Base-by-base conservation (phyloP, 2,797 vertebrate species). In the Schizothorax lantsangensis region DNA sequence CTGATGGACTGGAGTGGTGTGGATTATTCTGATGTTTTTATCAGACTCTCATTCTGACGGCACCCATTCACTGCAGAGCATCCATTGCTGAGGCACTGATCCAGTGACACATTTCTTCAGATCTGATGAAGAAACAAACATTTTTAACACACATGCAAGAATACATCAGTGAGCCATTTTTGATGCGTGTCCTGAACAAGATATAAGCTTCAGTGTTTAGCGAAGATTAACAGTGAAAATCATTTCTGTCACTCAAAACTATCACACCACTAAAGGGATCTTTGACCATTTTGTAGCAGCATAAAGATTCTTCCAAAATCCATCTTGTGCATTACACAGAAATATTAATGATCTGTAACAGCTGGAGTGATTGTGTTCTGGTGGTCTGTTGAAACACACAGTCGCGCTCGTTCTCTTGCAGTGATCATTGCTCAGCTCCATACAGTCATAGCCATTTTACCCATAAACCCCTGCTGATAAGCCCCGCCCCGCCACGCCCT, bases 391-490 rank as follows among this genome's bases (percentile, higher is more conserved):
- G 69, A 72, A 45, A 26, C 6, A 72, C 38, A 72, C 71, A 6
- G 15, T 19, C 5, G 0, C 6, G 21, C 21, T 10, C 8, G 26
- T 73, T 75, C 8, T 57, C 30, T 57, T 15, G 7, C 30, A 40
- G 36, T 38, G 1, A 38, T 66, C 47, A 62, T 23, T 6, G 26
- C 52, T 84, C 57, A 84, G 45, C 75, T 45, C 30, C 43, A 45
- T 68, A 38, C 33, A 26, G 30, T 79, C 15, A 69, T 69, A 62
- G 54, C 17, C 74, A 57, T 64, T 84, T 84, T 79, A 79, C 83
- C 73, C 59, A 38, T 26, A 68, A 66, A 36, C 43, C 83, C 83
- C 74, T 84, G 62, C 33, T 79, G 62, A 40, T 36, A 84, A 69
- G 47, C 83, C 15, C 62, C 45, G 3, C 62, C 59, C 40, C 11